Percentiles rank a stretch among this genome's conserved stretches.
phyloP scores from a whole-genome alignment of 2,113 vertebrate genomes.

The Nansenia antarctica region DNA sequence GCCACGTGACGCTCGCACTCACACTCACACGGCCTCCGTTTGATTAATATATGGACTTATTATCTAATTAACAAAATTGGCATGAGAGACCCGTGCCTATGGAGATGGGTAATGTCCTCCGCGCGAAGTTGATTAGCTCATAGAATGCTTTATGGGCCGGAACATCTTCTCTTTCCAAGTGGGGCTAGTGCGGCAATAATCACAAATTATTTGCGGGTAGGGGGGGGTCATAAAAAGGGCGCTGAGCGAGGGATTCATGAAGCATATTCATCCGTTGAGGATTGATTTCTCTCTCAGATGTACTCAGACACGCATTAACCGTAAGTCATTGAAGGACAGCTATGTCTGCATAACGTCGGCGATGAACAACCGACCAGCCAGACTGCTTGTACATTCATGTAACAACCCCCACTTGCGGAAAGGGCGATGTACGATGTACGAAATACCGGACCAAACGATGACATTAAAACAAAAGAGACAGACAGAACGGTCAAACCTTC shows the following conservation, averaged over 20 bases:
- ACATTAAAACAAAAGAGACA: neutral
- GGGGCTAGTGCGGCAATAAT: conserved; percentile 10
- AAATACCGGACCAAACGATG: neutral
- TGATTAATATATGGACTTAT: conserved; percentile 44
- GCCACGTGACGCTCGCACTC: too few relatives aligned
- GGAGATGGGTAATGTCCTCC: conserved; percentile 12
- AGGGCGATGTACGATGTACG: neutral
- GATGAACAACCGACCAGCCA: conserved; percentile 4
- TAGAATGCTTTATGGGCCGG: conserved; percentile 38
- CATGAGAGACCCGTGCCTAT: conserved; percentile 23
- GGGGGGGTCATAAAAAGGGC: conserved; percentile 34
- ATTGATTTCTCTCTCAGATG: conserved; percentile 16
- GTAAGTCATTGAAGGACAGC: conserved; percentile 18
- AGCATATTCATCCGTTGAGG: neutral
- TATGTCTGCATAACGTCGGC: conserved; percentile 26
- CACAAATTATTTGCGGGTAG: conserved; percentile 21
- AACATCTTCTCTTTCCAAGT: conserved; percentile 13
- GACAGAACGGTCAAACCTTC: neutral
- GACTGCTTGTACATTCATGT: neutral
- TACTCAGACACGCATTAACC: conserved; percentile 12
- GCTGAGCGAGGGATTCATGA: conserved; percentile 3
- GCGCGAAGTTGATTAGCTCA: conserved; percentile 39
- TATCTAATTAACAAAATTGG: conserved; percentile 57
- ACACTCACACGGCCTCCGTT: too few relatives aligned
- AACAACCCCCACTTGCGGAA: neutral